Percentiles rank a stretch among this genome's conserved stretches.
Conservation (phyloP, 2,888 invertebrate genomes). For the Lepidonotus clava region DNA sequence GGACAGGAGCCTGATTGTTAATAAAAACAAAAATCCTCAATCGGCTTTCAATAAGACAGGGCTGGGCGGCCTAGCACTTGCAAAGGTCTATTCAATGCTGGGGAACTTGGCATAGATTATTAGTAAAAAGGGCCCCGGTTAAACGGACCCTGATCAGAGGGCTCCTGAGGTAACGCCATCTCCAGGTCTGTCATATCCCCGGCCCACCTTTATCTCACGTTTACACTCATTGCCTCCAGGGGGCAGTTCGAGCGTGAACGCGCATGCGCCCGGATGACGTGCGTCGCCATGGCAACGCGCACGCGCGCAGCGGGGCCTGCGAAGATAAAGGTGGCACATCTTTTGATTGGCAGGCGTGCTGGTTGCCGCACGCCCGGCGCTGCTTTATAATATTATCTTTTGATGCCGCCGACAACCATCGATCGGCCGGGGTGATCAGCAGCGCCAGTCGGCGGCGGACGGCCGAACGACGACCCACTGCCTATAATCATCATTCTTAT, state of each 20-base stretch:
- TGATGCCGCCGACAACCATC: conserved; percentile 37
- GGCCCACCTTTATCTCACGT: conserved; percentile 49
- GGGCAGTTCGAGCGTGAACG: conserved; percentile 27
- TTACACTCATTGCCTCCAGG: conserved; percentile 44
- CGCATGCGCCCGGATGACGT: conserved; percentile 44
- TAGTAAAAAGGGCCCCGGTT: too few relatives aligned
- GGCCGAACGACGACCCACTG: background rate
- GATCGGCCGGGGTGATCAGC: conserved; percentile 1
- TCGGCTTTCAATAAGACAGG: too few relatives aligned
- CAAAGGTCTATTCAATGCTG: too few relatives aligned
- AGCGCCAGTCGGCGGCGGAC: background rate
- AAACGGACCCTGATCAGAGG: background rate
- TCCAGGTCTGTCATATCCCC: background rate
- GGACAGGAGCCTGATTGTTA: too few relatives aligned
- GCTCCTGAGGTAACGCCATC: background rate
- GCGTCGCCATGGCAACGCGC: conserved; percentile 49
- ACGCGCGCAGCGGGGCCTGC: conserved; percentile 37
- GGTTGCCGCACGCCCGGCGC: background rate
- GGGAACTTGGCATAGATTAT: too few relatives aligned
- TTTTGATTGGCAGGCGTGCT: conserved; percentile 25
- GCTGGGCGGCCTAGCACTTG: too few relatives aligned
- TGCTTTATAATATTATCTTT: conserved; percentile 48
- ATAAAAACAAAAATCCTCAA: too few relatives aligned
- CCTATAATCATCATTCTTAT: conserved; percentile 29
- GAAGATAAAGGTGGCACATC: conserved; percentile 39